Base-by-base conservation (phyloP, 1,140 invertebrate genomes). In the Papilio machaon region DNA sequence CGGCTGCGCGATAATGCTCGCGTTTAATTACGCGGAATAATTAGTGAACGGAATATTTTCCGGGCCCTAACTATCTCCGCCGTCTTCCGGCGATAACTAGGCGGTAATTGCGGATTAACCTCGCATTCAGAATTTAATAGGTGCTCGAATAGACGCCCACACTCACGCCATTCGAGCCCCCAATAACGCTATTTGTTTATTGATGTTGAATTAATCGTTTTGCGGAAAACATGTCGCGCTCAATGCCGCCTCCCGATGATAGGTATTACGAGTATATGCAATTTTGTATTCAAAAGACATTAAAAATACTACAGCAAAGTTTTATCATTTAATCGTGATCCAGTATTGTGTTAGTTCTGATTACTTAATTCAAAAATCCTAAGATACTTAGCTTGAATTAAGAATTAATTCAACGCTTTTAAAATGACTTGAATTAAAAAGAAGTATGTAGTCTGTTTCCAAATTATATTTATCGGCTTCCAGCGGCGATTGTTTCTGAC, bases 11-110 rank as follows among this genome's bases (percentile, higher is more conserved):
- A 94, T 94, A 93, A 94, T 94, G 91, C 91, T 85, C 91, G 91
- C 90, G 93, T 94, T 94, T 94, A 94, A 94, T 94, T 94, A 94
- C 92, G 90, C 91, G 93, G 93, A 94, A 94, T 94, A 94, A 93
- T 94, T 94, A 94, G 92, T 92, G 92, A 91, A 92, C 93, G 93
- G 93, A 94, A 94, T 92, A 93, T 94, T 91, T 94, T 94, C 93
- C 91, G 91, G 90, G 90, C 92, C 89, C 93, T 94, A 94, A 94
- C 91, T 94, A 94, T 94, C 93, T 93, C 91, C 91, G 87, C 89
- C 93, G 91, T 94, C 93, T 94, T 94, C 92, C 93, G 93, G 91
- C 91, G 91, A 94, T 94, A 94, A 94, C 92, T 94, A 94, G 91
- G 91, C 92, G 92, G 93, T 94, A 94, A 94, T 94, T 93, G 91